A percentile compares a stretch with the other conserved stretches of the same genome.
Conservation (phyloP, 1,140 invertebrate genomes). For the Liolophura sinensis region DNA sequence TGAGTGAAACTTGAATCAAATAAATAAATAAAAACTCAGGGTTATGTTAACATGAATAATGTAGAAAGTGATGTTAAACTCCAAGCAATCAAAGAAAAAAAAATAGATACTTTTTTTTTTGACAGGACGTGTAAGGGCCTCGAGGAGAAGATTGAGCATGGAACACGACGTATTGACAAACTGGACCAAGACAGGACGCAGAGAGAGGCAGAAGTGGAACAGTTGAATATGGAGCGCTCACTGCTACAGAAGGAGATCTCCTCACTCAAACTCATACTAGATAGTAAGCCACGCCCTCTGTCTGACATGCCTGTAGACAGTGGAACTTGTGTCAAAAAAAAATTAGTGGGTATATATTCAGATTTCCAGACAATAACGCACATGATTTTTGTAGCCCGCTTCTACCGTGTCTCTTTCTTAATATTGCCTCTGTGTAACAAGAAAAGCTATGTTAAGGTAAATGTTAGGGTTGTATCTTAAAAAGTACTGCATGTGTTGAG, state of each 20-base stretch:
- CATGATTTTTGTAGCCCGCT: too few species aligned
- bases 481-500: too few species aligned
- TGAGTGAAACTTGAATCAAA: too few species aligned
- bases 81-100: too few species aligned
- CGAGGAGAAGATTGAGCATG: slow-evolving; percentile 42
- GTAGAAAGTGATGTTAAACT: too few species aligned
- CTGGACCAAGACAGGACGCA: slow-evolving; percentile 39
- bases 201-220: slow-evolving; percentile 42
- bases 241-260: slow-evolving; percentile 41
- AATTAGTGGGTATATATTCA: too few species aligned
- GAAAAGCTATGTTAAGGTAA: too few species aligned
- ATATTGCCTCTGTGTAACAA: too few species aligned
- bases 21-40: neutral
- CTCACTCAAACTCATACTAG: slow-evolving; percentile 32
- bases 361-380: too few species aligned
- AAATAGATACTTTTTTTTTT: neutral
- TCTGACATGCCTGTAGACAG: neutral
- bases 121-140: slow-evolving; percentile 37
- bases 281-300: slow-evolving; percentile 28
- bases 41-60: neutral
- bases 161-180: slow-evolving; percentile 32
- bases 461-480: too few species aligned
- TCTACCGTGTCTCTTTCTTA: too few species aligned
- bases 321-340: too few species aligned
- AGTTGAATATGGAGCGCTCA: slow-evolving; percentile 36